A percentile compares a stretch with the other conserved stretches of the same genome.
Evolutionary conservation across 2,113 vertebrate species (phyloP).

Genomic region (Sus scrofa): T2T-Sscrofa CM000814.6:94431501-94432000

Average conservation of each 20-base stretch:
- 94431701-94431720: neutral
- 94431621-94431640: conserved; percentile 5
- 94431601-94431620: neutral
- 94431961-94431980: conserved; percentile 3
- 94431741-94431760: neutral
- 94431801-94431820: neutral
- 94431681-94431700: neutral
- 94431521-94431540: neutral
- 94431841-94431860: neutral
- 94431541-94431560: neutral
- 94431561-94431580: neutral
- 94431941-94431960: neutral
- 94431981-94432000: conserved; percentile 2
- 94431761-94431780: neutral
- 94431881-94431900: neutral
- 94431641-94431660: neutral
- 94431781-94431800: neutral
- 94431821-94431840: neutral
- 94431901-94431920: neutral
- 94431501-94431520: neutral
- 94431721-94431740: neutral
- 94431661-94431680: neutral
- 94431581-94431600: neutral
- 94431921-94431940: neutral
- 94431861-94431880: neutral